Conservation (phyloP, 2,113 vertebrate genomes). For the Cebus imitator region DNA sequence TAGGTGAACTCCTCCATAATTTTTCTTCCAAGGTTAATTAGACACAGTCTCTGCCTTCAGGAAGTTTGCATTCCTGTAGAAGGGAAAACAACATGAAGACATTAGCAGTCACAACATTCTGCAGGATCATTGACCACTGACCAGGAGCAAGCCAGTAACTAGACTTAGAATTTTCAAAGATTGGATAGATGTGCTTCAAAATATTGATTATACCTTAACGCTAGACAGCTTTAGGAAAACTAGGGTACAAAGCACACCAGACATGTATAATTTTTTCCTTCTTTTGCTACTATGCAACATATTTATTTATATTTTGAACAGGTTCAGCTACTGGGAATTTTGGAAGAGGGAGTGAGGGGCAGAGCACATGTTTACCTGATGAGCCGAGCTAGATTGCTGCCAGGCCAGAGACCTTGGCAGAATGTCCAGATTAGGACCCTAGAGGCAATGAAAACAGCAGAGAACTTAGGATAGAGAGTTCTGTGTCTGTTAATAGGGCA, state of each 20-base stretch:
- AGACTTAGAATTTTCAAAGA: background rate
- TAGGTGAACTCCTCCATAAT: background rate
- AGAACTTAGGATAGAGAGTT: background rate
- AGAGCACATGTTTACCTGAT: background rate
- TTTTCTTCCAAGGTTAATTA: slow-evolving; percentile 1
- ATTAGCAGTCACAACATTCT: background rate
- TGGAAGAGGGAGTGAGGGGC: background rate
- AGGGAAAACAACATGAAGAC: background rate
- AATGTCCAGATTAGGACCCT: background rate
- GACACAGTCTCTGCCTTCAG: background rate
- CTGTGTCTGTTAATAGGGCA: background rate
- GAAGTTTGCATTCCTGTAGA: background rate
- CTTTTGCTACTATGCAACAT: background rate
- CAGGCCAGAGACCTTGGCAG: background rate
- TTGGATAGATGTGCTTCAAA: background rate
- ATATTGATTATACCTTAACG: background rate
- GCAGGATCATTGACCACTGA: background rate
- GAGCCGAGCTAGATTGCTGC: background rate
- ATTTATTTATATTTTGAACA: background rate
- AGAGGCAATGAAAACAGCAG: background rate
- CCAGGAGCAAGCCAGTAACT: background rate
- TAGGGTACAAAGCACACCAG: background rate
- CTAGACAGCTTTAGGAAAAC: background rate
- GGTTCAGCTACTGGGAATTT: background rate
- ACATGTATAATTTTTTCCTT: background rate